Base-by-base conservation (phyloP, 2,888 invertebrate species). In the Meganola albula region DNA sequence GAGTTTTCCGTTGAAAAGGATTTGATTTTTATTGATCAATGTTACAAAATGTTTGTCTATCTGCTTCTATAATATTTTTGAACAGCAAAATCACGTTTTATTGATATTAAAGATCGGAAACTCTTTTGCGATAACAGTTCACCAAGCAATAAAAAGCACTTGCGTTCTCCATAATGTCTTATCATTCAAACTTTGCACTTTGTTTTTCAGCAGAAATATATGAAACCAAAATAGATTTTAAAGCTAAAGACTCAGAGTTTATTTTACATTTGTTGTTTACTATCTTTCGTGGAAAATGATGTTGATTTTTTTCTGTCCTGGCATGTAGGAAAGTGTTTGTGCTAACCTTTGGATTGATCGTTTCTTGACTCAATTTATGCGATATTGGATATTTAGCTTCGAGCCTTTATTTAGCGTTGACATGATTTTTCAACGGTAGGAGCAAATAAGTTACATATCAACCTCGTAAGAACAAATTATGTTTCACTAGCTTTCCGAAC, bases 151-250 rank as follows among this genome's bases (percentile, higher is more conserved):
- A 52, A 44, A 45, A 40, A 44, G 33, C 55, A 53, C 48, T 58
- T 47, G 44, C 33, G 47, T 41, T 28, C 45, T 24, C 34, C 44
- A 44, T 48, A 48, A 40, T 53, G 41, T 44, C 48, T 58, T 58
- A 61, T 57, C 53, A 51, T 48, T 49, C 45, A 44, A 61, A 62
- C 45, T 62, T 53, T 50, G 39, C 48, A 40, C 45, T 51, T 36
- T 23, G 28, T 20, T 10, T 31, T 31, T 28, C 27, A 31, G 37
- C 10, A 14, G 4, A 11, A 11, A 35, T 20, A 36, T n/a, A n/a
- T n/a, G n/a, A n/a, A n/a, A n/a, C n/a, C n/a, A 42, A 53, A 42
- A 44, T 40, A 31, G 44, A 40, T 31, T 39, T 13, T 44, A 40
- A 42, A 2, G 2, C 2, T 9, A 4, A 7, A 8, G 5, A 0